phyloP scores from a whole-genome alignment of 2,888 invertebrate species.

The Melinaea marsaeus region DNA sequence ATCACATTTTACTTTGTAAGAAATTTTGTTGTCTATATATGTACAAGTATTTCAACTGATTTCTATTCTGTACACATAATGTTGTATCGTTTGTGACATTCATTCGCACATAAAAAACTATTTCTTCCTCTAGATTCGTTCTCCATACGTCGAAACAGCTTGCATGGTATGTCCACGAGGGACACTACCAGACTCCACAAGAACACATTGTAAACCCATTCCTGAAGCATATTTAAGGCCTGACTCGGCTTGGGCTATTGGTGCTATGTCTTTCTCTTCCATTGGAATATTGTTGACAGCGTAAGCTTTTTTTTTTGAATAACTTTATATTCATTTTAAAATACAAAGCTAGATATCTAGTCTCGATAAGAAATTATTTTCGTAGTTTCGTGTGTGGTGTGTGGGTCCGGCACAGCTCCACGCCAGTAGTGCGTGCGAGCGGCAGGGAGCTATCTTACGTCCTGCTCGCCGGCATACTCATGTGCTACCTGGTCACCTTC shows the following conservation, averaged over 20 bases:
- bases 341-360: neutral
- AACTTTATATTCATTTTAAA: neutral
- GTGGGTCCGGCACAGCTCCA: conserved; percentile 91
- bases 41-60: too few relatives aligned
- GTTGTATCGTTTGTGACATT: too few relatives aligned
- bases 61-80: too few relatives aligned
- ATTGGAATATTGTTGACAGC: conserved; percentile 89
- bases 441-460: conserved; percentile 94
- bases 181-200: conserved; percentile 87
- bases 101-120: neutral
- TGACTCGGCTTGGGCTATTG: conserved; percentile 94
- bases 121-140: conserved; percentile 81
- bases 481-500: conserved; percentile 96
- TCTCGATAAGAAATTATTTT: neutral
- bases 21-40: too few relatives aligned
- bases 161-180: conserved; percentile 91
- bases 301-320: conserved; percentile 58
- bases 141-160: conserved; percentile 87
- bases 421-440: conserved; percentile 97
- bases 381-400: conserved; percentile 85
- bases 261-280: conserved; percentile 92
- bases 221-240: conserved; percentile 89
- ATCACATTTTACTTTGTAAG: too few relatives aligned
- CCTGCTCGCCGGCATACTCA: conserved; percentile 90
- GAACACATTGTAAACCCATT: conserved; percentile 85